These are phyloP conservation scores for Pheosia tremula DNA, from an alignment of 2,888 invertebrate genomes.

Conservation along the genomic window DNA sequence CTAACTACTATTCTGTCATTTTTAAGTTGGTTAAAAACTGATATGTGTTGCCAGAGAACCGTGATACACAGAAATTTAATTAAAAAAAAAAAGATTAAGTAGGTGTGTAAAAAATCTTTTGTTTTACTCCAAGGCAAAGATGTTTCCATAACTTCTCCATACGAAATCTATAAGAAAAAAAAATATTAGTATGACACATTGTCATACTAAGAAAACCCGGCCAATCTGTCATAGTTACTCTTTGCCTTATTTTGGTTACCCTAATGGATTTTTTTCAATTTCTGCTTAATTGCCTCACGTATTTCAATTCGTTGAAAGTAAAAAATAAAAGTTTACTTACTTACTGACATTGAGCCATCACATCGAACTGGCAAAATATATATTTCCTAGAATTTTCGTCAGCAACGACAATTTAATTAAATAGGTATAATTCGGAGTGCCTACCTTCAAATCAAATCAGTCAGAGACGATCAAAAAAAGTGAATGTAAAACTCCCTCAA, in stretches of 20 bases:
- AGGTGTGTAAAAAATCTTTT: too few species aligned
- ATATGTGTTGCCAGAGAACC: too few species aligned
- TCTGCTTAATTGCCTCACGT: neutral
- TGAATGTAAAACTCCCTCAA: slow-evolving; percentile 1
- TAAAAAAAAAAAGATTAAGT: too few species aligned
- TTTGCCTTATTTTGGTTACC: neutral
- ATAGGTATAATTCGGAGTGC: slow-evolving; percentile 4
- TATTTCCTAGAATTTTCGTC: slow-evolving; percentile 4
- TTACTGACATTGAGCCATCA: slow-evolving; percentile 3
- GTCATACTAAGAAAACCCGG: too few species aligned
- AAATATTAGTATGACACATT: too few species aligned
- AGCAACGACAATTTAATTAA: slow-evolving; percentile 3
- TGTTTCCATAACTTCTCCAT: too few species aligned
- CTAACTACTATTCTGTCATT: too few species aligned
- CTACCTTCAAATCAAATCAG: slow-evolving; percentile 1
- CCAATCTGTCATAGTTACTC: neutral
- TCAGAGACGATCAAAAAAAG: neutral
- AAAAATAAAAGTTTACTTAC: neutral
- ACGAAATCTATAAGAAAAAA: too few species aligned
- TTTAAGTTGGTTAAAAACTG: too few species aligned
- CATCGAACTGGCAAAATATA: neutral
- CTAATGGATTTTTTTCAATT: neutral
- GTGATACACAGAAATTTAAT: too few species aligned
- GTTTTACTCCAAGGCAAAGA: too few species aligned
- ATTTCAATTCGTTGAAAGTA: slow-evolving; percentile 4